Percentiles rank a stretch among this genome's conserved stretches.
These are phyloP conservation scores for Netelia inedita DNA, from an alignment of 2,888 invertebrate genomes.

Conservation along the genomic window DNA sequence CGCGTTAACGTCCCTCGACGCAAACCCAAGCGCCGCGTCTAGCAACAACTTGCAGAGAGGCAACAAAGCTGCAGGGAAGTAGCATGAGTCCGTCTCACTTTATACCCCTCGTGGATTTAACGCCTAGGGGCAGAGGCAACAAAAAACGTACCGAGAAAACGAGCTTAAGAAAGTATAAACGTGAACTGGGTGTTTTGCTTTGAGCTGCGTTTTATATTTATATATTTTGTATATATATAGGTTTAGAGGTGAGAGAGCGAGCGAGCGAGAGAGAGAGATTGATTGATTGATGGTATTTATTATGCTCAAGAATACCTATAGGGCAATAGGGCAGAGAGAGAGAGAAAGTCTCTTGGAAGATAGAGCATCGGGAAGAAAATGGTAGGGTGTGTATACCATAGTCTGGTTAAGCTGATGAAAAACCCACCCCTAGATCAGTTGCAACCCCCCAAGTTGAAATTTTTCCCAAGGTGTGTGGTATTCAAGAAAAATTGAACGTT, in stretches of 20 bases:
- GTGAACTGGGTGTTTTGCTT: constrained; percentile 48
- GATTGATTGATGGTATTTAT: too few species aligned
- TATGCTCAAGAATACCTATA: too few species aligned
- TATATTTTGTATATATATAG: background rate
- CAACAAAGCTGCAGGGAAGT: constrained; percentile 50
- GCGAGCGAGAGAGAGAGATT: background rate
- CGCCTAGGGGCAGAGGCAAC: constrained; percentile 34
- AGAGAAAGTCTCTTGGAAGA: background rate
- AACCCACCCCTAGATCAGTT: background rate
- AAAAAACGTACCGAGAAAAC: constrained; percentile 55
- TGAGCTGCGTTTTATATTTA: background rate
- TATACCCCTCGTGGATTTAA: constrained; percentile 70
- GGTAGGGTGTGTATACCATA: background rate
- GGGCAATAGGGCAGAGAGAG: background rate
- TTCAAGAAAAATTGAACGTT: background rate
- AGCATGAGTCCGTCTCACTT: constrained; percentile 54
- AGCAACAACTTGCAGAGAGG: constrained; percentile 39
- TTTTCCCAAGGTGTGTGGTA: background rate
- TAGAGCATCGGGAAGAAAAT: constrained; percentile 15
- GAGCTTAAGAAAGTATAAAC: constrained; percentile 60
- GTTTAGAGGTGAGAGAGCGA: background rate
- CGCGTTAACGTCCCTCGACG: constrained; percentile 55
- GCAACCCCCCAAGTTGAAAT: background rate
- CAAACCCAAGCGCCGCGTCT: constrained; percentile 59
- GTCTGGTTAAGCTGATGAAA: background rate